Conservation (phyloP, 2,113 vertebrate species). For the Sinocyclocheilus anophthalmus region DNA sequence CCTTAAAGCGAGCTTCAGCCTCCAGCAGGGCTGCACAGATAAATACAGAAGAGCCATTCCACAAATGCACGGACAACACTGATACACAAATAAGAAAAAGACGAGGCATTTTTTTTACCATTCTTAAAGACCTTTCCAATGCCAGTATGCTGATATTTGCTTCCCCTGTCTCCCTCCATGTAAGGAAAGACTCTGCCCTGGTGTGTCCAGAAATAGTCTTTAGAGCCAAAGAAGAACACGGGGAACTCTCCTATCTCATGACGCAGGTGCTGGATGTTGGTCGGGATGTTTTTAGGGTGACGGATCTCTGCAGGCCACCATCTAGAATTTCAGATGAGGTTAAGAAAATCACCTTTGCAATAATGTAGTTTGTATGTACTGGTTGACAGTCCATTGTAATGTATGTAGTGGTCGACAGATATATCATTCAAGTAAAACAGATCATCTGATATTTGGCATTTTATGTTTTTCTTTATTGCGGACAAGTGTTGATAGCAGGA, state of each 20-base stretch:
- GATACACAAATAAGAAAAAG: neutral
- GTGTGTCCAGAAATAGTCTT: constrained; percentile 98
- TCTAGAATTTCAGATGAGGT: constrained; percentile 67
- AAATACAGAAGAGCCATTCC: neutral
- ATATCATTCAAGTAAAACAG: neutral
- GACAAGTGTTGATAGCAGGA: neutral
- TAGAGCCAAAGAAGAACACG: constrained; percentile 98
- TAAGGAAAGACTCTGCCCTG: constrained; percentile 98
- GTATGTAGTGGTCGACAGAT: no score
- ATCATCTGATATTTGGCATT: neutral
- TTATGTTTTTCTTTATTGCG: no score
- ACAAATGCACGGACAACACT: neutral
- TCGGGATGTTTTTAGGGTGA: constrained; percentile 92
- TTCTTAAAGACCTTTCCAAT: constrained; percentile 98
- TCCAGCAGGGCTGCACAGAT: constrained; percentile 84
- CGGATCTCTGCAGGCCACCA: constrained; percentile 99
- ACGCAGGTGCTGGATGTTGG: constrained; percentile 98
- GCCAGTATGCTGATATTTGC: constrained; percentile 87
- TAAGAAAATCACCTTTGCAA: neutral
- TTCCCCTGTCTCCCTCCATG: constrained; percentile 96
- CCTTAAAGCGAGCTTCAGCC: constrained; percentile 89
- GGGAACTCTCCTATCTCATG: constrained; percentile 98
- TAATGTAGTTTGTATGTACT: neutral
- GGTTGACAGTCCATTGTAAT: no score
- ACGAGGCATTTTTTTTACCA: constrained; percentile 70